Percentiles rank a stretch among this genome's conserved stretches.
Evolutionary conservation across 2,797 vertebrate species (phyloP).

Genomic region (Melanotaenia nigrans): DNA sequence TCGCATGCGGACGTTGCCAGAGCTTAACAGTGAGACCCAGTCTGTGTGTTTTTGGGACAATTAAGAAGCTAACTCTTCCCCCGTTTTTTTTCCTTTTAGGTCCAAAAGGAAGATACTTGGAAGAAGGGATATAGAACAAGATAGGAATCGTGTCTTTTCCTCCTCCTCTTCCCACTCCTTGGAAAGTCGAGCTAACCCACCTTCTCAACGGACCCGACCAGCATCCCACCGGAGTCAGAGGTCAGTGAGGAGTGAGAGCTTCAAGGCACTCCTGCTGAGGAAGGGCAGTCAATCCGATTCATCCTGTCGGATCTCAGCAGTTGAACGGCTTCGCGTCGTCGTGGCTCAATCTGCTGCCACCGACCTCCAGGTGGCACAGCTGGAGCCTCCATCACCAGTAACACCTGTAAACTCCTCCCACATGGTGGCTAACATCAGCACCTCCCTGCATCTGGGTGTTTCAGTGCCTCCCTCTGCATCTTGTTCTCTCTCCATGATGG

Average conservation of each 20-base stretch:
- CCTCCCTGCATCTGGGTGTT: not conserved
- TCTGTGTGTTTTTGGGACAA: too few relatives aligned
- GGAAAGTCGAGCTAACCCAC: slow-evolving; percentile 79
- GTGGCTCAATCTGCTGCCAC: slow-evolving; percentile 62
- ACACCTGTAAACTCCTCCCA: not conserved
- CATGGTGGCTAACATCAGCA: not conserved
- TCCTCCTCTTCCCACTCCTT: slow-evolving; percentile 74
- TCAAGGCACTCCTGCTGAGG: slow-evolving; percentile 93
- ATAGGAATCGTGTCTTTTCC: slow-evolving; percentile 59
- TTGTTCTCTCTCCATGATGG: slow-evolving; percentile 25
- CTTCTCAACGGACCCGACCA: slow-evolving; percentile 15
- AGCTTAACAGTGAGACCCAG: too few relatives aligned
- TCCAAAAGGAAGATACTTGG: slow-evolving; percentile 97
- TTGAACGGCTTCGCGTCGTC: slow-evolving; percentile 86
- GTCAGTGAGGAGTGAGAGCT: slow-evolving; percentile 86
- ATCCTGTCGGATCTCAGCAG: slow-evolving; percentile 89
- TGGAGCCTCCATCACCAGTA: slow-evolving; percentile 43
- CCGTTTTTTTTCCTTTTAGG: slow-evolving; percentile 74
- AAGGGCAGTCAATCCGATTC: slow-evolving; percentile 88
- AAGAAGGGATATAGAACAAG: slow-evolving; percentile 86
- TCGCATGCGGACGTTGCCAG: too few relatives aligned
- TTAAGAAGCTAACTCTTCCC: not conserved
- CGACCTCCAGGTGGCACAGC: slow-evolving; percentile 73
- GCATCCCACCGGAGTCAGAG: slow-evolving; percentile 21
- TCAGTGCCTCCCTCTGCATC: slow-evolving; percentile 8